These are phyloP conservation scores for Bombycilla garrulus DNA, from an alignment of 2,113 vertebrate species.

Conservation along the genomic window DNA sequence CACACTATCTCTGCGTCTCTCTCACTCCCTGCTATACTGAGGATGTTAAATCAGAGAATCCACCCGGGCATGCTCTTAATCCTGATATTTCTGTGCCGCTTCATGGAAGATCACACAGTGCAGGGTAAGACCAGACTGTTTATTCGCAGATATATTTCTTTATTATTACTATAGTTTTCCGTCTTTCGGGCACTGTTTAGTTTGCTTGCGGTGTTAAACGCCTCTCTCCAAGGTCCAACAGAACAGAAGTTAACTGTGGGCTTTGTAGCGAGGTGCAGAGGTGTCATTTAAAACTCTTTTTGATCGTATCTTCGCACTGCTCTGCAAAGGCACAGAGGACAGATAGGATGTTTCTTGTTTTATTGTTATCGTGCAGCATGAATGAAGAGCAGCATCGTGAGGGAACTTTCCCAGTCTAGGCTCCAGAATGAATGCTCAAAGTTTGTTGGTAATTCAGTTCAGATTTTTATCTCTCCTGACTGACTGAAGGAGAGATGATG, in stretches of 20 bases:
- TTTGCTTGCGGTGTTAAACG: neutral
- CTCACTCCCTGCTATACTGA: conserved; percentile 68
- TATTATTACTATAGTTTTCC: neutral
- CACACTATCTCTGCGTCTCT: conserved; percentile 68
- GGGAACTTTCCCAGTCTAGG: conserved; percentile 21
- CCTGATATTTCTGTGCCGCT: conserved; percentile 87
- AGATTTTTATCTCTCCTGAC: conserved; percentile 26
- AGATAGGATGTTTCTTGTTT: neutral
- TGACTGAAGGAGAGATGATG: neutral
- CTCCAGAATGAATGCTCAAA: conserved; percentile 6
- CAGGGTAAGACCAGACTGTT: conserved; percentile 85
- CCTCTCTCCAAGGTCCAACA: conserved; percentile 26
- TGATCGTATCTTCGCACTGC: neutral
- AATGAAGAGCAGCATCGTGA: neutral
- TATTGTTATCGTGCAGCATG: neutral
- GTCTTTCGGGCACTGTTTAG: neutral
- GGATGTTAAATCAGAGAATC: conserved; percentile 90
- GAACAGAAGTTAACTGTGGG: conserved; percentile 19
- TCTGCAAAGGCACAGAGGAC: neutral
- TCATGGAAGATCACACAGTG: conserved; percentile 92
- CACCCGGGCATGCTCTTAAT: conserved; percentile 88
- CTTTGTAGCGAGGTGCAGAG: neutral
- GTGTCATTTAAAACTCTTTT: neutral
- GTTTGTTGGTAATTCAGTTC: conserved; percentile 41
- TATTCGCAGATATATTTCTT: neutral